A percentile compares a stretch with the other conserved stretches of the same genome.
phyloP scores from a whole-genome alignment of 2,113 vertebrate species.

The Oncorhynchus keta region DNA sequence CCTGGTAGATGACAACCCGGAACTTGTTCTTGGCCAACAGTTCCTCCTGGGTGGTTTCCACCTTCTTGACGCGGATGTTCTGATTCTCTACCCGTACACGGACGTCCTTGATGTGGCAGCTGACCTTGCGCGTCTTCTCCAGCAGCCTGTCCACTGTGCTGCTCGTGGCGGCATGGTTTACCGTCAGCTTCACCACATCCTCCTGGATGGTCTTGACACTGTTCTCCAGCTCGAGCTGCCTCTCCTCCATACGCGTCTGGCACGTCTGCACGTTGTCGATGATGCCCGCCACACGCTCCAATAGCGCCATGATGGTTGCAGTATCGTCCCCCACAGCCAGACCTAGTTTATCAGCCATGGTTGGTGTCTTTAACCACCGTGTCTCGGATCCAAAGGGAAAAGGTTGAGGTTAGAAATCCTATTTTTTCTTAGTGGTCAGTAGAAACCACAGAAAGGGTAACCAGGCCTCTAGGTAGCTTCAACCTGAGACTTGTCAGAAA shows the following conservation, averaged over 20 bases:
- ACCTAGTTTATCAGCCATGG: slow-evolving; percentile 76
- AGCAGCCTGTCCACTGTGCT: slow-evolving; percentile 84
- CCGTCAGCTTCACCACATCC: slow-evolving; percentile 86
- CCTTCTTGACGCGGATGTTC: slow-evolving; percentile 82
- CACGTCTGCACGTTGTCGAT: slow-evolving; percentile 90
- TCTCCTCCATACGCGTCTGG: slow-evolving; percentile 93
- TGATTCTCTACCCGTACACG: slow-evolving; percentile 90
- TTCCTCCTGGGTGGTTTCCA: slow-evolving; percentile 90
- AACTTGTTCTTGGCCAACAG: slow-evolving; percentile 97
- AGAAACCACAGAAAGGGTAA: too few species aligned
- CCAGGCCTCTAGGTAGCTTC: not conserved
- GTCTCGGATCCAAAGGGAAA: not conserved
- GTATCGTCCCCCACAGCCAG: slow-evolving; percentile 79
- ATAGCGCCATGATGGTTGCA: slow-evolving; percentile 85
- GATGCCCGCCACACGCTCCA: slow-evolving; percentile 93
- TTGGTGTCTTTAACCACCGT: slow-evolving; percentile 35
- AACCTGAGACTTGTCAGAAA: not conserved
- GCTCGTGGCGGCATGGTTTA: slow-evolving; percentile 82
- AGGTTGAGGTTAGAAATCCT: not conserved
- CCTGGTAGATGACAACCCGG: slow-evolving; percentile 97
- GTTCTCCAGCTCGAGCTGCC: slow-evolving; percentile 87
- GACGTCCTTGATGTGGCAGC: slow-evolving; percentile 91
- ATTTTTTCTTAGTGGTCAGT: not conserved
- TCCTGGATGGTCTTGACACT: slow-evolving; percentile 89
- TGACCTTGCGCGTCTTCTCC: slow-evolving; percentile 92